phyloP scores from a whole-genome alignment of 2,888 invertebrate genomes.

The Ophion ventricosus region DNA sequence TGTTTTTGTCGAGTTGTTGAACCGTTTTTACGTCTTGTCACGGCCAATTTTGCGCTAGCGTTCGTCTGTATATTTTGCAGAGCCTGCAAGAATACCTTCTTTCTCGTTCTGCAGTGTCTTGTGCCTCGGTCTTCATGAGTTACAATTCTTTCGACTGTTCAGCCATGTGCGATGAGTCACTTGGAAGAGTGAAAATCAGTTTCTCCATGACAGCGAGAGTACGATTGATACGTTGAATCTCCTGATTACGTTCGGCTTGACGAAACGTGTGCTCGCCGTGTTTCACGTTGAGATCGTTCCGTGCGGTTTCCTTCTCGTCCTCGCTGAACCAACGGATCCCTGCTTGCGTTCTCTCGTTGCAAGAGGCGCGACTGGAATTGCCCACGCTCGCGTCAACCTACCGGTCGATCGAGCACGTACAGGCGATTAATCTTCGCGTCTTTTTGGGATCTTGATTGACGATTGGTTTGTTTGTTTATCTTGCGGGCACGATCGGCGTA shows the following conservation, averaged over 20 bases:
- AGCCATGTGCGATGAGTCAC: conserved; percentile 84
- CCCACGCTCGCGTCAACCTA: conserved; percentile 51
- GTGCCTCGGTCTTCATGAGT: conserved; percentile 89
- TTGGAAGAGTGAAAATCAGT: conserved; percentile 87
- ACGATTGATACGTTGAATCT: conserved; percentile 89
- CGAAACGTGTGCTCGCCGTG: conserved; percentile 88
- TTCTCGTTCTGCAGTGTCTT: conserved; percentile 89
- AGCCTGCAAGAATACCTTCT: conserved; percentile 88
- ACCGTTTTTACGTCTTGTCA: conserved; percentile 91
- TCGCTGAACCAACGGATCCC: background rate
- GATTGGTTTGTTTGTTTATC: conserved; percentile 95
- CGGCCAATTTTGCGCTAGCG: conserved; percentile 85
- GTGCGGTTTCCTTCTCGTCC: conserved; percentile 67
- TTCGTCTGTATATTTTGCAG: conserved; percentile 87
- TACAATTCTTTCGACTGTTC: conserved; percentile 83
- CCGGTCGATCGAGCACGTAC: conserved; percentile 48
- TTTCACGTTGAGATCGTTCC: conserved; percentile 85
- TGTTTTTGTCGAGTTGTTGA: conserved; percentile 91
- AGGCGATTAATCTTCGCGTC: conserved; percentile 91
- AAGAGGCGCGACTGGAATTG: conserved; percentile 1
- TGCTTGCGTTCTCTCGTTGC: conserved; percentile 68
- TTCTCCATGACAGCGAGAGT: conserved; percentile 88
- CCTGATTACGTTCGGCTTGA: conserved; percentile 87
- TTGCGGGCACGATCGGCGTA: conserved; percentile 95
- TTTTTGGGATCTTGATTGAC: conserved; percentile 93